Conservation (phyloP, 2,113 vertebrate genomes). For the Zosterops pallidus region DNA sequence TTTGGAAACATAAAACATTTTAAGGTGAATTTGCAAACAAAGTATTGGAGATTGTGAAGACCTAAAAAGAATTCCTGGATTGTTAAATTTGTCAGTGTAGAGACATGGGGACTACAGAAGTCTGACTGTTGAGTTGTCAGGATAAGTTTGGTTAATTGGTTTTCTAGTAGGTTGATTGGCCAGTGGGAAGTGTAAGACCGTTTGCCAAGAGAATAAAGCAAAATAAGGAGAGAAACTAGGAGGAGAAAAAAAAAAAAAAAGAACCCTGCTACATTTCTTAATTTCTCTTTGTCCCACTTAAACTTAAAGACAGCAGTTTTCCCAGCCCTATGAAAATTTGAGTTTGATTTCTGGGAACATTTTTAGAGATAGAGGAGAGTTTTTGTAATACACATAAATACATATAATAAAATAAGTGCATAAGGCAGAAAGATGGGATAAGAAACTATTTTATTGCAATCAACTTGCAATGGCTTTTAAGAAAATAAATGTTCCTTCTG, state of each 20-base stretch:
- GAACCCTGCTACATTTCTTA: neutral
- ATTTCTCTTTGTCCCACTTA: neutral
- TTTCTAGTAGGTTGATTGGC: neutral
- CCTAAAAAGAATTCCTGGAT: neutral
- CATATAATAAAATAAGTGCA: neutral
- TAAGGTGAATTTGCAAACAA: neutral
- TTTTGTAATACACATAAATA: neutral
- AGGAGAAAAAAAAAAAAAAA: neutral
- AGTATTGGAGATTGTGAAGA: neutral
- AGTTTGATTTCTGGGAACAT: neutral
- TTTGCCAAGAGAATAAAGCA: neutral
- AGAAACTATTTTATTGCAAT: neutral
- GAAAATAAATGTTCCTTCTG: neutral
- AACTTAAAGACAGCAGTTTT: neutral
- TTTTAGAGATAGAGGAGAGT: neutral
- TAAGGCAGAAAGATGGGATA: neutral
- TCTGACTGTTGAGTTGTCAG: neutral
- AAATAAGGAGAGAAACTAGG: neutral
- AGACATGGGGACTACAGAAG: neutral
- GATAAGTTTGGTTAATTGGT: neutral
- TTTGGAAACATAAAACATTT: neutral
- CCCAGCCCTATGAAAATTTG: neutral
- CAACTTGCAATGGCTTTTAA: neutral
- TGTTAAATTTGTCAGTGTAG: neutral
- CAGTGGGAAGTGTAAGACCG: neutral